Evolutionary conservation across 2,888 invertebrate genomes (phyloP).

Genomic region (Campoplex capitator): DNA sequence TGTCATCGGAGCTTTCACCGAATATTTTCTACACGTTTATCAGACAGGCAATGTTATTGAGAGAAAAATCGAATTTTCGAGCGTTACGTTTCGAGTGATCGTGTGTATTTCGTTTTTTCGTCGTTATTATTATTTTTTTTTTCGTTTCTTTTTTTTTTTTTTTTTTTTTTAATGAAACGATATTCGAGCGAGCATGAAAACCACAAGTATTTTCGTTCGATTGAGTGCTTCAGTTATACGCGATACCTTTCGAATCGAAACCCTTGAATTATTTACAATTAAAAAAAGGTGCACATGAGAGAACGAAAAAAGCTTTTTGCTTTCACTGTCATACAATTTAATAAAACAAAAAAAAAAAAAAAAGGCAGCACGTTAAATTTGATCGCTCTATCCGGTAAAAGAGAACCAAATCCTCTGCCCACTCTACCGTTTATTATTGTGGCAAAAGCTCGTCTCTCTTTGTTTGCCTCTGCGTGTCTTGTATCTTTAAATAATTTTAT

Average conservation of each 20-base stretch:
- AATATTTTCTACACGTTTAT: constrained; percentile 48
- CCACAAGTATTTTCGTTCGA: constrained; percentile 27
- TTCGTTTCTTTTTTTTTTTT: neutral
- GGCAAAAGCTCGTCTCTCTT: neutral
- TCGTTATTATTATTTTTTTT: neutral
- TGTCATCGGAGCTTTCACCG: constrained; percentile 59
- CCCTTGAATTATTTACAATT: constrained; percentile 54
- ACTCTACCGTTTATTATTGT: constrained; percentile 35
- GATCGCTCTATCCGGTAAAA: constrained; percentile 39
- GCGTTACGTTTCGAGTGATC: constrained; percentile 50
- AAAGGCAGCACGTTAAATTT: constrained; percentile 31
- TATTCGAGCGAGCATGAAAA: constrained; percentile 39
- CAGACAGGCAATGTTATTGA: constrained; percentile 22
- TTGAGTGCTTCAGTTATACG: constrained; percentile 20
- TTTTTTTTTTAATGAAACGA: constrained; percentile 3
- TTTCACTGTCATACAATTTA: neutral
- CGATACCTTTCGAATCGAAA: constrained; percentile 36
- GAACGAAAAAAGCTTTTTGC: neutral
- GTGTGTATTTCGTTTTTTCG: constrained; percentile 27
- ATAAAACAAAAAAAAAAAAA: neutral
- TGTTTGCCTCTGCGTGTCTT: neutral
- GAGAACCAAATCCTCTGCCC: neutral
- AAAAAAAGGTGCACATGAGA: constrained; percentile 13
- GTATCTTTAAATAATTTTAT: constrained; percentile 4
- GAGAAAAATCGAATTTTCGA: constrained; percentile 34